Conservation (phyloP, 2,888 invertebrate species). For the Itoplectis maculator region DNA sequence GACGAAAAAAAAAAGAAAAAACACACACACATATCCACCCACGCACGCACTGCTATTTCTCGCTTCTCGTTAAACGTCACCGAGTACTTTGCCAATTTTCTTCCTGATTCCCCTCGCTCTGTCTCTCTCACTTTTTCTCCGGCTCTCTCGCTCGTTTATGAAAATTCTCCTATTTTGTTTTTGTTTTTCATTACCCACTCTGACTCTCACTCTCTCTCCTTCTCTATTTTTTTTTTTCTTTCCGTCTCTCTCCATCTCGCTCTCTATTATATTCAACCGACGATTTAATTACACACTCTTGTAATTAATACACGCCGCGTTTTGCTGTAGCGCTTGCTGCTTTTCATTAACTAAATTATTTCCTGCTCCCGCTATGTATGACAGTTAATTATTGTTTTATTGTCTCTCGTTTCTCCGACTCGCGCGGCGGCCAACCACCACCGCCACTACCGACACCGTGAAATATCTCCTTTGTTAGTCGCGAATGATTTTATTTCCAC, state of each 20-base stretch:
- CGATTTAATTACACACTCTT: constrained; percentile 53
- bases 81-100: constrained; percentile 40
- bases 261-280: constrained; percentile 27
- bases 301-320: constrained; percentile 49
- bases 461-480: constrained; percentile 18
- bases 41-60: background rate
- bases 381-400: constrained; percentile 72
- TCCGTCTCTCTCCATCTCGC: background rate
- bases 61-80: constrained; percentile 19
- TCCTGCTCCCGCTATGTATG: constrained; percentile 20
- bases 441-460: background rate
- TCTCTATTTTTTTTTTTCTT: background rate
- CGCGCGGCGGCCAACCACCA: background rate
- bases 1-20: background rate
- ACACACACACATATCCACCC: too few relatives aligned
- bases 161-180: constrained; percentile 12
- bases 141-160: background rate
- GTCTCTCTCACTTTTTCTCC: background rate
- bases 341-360: constrained; percentile 61
- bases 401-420: constrained; percentile 4
- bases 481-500: background rate
- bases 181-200: constrained; percentile 3
- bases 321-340: constrained; percentile 31
- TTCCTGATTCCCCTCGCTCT: constrained; percentile 18
- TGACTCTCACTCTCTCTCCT: background rate